Conservation (phyloP, 2,113 vertebrate species). For the Nothoprocta perdicaria region DNA sequence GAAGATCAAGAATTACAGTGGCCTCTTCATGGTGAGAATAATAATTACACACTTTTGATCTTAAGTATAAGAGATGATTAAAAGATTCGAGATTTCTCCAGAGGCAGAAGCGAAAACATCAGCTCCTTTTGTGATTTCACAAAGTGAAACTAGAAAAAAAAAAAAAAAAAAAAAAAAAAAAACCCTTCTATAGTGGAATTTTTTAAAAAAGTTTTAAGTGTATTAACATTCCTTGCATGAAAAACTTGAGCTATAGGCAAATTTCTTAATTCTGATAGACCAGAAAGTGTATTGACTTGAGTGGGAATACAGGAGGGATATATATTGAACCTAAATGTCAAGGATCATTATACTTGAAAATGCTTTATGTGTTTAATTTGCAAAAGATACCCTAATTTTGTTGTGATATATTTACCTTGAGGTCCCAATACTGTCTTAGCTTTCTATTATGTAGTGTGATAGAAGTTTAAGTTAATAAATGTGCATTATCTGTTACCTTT, state of each 20-base stretch:
- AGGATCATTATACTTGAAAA: background rate
- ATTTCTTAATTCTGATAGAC: background rate
- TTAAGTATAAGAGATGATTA: background rate
- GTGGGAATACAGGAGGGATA: background rate
- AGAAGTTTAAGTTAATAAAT: background rate
- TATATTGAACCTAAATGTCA: background rate
- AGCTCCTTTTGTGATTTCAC: no score
- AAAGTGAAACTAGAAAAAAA: no score
- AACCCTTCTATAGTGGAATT: background rate
- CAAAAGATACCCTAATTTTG: background rate
- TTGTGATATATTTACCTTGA: background rate
- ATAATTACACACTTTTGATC: background rate
- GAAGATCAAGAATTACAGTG: conserved; percentile 98
- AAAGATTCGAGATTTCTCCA: no score
- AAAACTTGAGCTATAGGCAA: background rate
- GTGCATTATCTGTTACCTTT: background rate
- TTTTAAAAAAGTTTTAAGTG: background rate
- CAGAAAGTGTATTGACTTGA: background rate
- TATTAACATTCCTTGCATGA: background rate
- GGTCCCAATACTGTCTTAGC: background rate
- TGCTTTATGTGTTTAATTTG: background rate
- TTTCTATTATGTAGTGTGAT: background rate
- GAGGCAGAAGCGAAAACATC: no score
- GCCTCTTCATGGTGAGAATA: conserved; percentile 91
- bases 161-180: background rate